Percentiles rank a stretch among this genome's conserved stretches.
These are phyloP conservation scores for Hanleya hanleyi DNA, from an alignment of 2,888 invertebrate species.

Conservation along the genomic window DNA sequence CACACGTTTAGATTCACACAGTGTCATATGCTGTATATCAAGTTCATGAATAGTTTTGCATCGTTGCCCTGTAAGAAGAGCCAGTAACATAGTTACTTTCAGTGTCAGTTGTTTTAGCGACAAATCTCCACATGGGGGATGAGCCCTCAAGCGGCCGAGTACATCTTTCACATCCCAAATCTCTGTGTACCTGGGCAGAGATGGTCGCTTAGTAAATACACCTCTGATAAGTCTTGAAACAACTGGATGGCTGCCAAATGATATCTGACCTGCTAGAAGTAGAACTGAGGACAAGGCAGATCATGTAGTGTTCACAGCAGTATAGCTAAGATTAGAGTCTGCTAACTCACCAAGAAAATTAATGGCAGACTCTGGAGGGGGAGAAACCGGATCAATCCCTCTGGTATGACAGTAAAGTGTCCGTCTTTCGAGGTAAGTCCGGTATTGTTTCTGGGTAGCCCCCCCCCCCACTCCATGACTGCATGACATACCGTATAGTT, in stretches of 20 bases:
- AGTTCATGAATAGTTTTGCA: background rate
- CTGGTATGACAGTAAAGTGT: constrained; percentile 31
- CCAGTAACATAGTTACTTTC: constrained; percentile 7
- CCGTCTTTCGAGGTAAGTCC: constrained; percentile 37
- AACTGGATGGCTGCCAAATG: background rate
- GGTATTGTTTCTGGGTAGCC: constrained; percentile 34
- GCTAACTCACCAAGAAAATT: constrained; percentile 28
- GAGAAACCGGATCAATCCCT: constrained; percentile 29
- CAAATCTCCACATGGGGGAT: background rate
- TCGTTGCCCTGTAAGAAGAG: constrained; percentile 8
- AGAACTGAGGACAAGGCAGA: background rate
- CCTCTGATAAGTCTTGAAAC: constrained; percentile 6
- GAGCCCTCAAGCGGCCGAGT: background rate
- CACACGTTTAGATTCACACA: background rate
- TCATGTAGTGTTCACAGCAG: constrained; percentile 25
- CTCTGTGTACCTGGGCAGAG: constrained; percentile 1
- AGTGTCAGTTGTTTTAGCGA: background rate
- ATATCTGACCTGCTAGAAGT: background rate
- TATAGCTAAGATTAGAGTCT: constrained; percentile 26
- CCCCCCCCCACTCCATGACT: constrained; percentile 30
- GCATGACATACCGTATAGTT: constrained; percentile 24
- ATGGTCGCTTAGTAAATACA: background rate
- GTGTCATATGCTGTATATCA: background rate
- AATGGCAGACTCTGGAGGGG: constrained; percentile 28
- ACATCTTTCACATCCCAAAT: constrained; percentile 13